Percentiles rank a stretch among this genome's conserved stretches.
These are phyloP conservation scores for Pentamera pediparva DNA, from an alignment of 53 echinoderm and acorn worm species.

Conservation along the genomic window DNA sequence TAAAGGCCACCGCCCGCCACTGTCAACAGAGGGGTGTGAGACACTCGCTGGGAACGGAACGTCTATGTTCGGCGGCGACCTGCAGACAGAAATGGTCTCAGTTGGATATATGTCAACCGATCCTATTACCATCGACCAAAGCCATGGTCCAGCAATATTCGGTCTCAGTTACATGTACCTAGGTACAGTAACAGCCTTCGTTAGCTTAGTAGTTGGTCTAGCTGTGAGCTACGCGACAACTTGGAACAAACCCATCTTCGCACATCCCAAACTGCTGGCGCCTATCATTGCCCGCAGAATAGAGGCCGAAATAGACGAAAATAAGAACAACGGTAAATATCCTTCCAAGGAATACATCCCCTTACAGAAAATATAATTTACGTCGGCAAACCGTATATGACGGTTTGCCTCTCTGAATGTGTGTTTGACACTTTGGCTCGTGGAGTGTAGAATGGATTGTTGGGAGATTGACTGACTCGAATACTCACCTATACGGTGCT, in stretches of 20 bases:
- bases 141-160: background rate
- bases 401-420: no score
- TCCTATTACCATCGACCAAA: no score
- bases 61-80: background rate
- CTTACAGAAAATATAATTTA: no score
- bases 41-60: background rate
- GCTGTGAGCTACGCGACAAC: constrained; percentile 1
- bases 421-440: no score
- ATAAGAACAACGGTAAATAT: no score
- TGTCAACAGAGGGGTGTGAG: constrained; percentile 4
- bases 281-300: constrained; percentile 10
- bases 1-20: background rate
- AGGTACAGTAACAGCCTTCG: background rate
- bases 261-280: constrained; percentile 1
- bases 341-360: no score
- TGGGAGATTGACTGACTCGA: no score
- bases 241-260: background rate
- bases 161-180: constrained; percentile 1
- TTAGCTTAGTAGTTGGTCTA: background rate
- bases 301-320: no score
- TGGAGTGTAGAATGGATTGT: no score
- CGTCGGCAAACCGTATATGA: no score
- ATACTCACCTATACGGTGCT: no score
- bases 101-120: background rate
- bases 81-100: background rate